These are phyloP conservation scores for Parambassis ranga DNA, from an alignment of 2,797 vertebrate genomes.

Conservation along the genomic window DNA sequence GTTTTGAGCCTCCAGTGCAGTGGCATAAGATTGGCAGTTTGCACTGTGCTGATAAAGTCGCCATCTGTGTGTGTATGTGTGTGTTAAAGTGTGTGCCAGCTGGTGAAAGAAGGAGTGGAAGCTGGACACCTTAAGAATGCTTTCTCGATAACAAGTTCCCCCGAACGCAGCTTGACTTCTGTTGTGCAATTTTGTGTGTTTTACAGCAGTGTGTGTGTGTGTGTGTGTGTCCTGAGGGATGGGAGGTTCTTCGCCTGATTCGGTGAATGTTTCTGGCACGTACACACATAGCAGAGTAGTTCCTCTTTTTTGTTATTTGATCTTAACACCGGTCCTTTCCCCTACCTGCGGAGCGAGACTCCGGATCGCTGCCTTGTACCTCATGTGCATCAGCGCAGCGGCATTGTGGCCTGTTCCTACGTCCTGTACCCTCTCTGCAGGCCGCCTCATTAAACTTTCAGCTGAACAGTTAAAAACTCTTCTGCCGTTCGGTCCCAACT, in stretches of 20 bases:
- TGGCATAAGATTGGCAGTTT: conserved; percentile 62
- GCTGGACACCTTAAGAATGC: conserved; percentile 59
- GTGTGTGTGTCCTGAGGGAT: neutral
- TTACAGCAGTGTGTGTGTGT: conserved; percentile 8
- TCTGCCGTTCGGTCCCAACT: conserved; percentile 32
- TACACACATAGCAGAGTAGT: neutral
- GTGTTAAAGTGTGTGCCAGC: conserved; percentile 21
- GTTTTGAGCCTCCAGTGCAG: conserved; percentile 41
- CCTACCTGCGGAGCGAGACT: conserved; percentile 33
- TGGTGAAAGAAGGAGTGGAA: conserved; percentile 26
- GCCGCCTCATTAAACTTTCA: conserved; percentile 68
- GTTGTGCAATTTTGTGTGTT: conserved; percentile 35
- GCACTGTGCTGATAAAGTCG: conserved; percentile 56
- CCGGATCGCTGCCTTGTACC: conserved; percentile 50
- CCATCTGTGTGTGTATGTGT: neutral
- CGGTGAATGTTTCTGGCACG: neutral
- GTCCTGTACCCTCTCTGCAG: conserved; percentile 36
- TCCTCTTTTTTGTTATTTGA: neutral
- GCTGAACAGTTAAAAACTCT: conserved; percentile 55
- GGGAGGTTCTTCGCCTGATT: neutral
- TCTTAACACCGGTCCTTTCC: too few relatives aligned
- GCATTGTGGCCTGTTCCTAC: conserved; percentile 22
- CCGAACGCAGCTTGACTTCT: conserved; percentile 16
- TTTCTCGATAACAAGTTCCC: conserved; percentile 59
- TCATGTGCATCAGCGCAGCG: conserved; percentile 19